phyloP scores from a whole-genome alignment of 1,140 invertebrate genomes.

The Saccostrea echinata region DNA sequence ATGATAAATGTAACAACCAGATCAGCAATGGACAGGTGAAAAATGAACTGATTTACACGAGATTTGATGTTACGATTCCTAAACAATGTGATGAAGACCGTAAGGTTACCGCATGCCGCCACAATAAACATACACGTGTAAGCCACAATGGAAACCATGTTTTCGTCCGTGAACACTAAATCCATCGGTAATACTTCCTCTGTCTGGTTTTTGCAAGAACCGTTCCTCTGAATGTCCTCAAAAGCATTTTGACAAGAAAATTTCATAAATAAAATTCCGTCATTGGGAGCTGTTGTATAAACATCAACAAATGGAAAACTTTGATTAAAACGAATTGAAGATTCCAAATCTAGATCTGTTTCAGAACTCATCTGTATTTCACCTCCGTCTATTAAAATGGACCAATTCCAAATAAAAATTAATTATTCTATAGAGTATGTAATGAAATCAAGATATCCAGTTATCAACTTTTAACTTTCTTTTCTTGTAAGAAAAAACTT shows the following conservation, averaged over 20 bases:
- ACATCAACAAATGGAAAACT: not conserved
- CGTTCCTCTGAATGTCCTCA: not conserved
- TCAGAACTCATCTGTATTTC: not conserved
- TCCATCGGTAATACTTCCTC: conserved; percentile 73
- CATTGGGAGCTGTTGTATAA: conserved; percentile 7
- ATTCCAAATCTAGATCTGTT: not conserved
- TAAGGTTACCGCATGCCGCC: conserved; percentile 90
- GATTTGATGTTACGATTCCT: conserved; percentile 86
- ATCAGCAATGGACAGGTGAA: conserved; percentile 88
- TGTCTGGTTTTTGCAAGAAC: not conserved
- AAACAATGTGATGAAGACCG: conserved; percentile 87
- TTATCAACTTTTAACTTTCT: too few relatives aligned
- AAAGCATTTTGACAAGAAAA: conserved; percentile 20
- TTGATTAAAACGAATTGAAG: conserved; percentile 7
- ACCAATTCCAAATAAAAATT: not conserved
- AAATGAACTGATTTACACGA: conserved; percentile 88
- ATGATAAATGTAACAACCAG: conserved; percentile 89
- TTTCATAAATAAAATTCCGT: conserved; percentile 1
- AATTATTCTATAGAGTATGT: not conserved
- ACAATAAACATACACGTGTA: conserved; percentile 91
- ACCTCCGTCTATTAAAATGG: not conserved
- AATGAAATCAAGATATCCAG: not conserved
- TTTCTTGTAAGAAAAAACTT: too few relatives aligned
- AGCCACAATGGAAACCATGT: conserved; percentile 86
- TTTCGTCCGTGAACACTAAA: conserved; percentile 89